These are phyloP conservation scores for Cynoglossus semilaevis DNA, from an alignment of 2,113 vertebrate species.

Conservation along the genomic window DNA sequence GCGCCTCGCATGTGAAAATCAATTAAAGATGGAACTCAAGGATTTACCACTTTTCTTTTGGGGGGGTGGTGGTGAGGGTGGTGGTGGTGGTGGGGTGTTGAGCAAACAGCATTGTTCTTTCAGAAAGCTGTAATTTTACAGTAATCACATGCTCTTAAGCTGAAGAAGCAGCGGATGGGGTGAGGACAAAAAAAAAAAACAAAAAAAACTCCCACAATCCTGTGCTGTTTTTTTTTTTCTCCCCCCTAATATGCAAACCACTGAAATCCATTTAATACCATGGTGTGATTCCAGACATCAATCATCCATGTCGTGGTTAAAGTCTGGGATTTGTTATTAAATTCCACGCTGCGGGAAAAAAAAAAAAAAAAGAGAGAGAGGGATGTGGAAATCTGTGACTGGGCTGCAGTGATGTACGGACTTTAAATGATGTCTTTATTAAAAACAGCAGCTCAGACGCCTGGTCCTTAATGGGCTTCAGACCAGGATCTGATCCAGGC, in stretches of 20 bases:
- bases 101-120: conserved; percentile 5
- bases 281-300: conserved; percentile 32
- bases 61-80: too few species aligned
- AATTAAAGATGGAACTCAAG: conserved; percentile 11
- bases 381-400: conserved; percentile 14
- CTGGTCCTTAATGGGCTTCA: conserved; percentile 40
- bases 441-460: conserved; percentile 16
- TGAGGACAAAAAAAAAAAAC: background rate
- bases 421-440: conserved; percentile 34
- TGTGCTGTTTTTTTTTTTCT: conserved; percentile 20
- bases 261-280: conserved; percentile 26
- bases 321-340: conserved; percentile 25
- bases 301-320: conserved; percentile 16
- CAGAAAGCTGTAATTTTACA: conserved; percentile 26
- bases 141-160: conserved; percentile 28
- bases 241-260: conserved; percentile 1
- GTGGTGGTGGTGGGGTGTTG: background rate
- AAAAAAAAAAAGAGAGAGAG: too few species aligned
- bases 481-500: conserved; percentile 43
- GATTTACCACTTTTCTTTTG: background rate
- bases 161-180: conserved; percentile 4
- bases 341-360: conserved; percentile 3
- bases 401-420: conserved; percentile 8
- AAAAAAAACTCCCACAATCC: background rate
- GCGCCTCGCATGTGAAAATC: conserved; percentile 29